phyloP scores from a whole-genome alignment of 2,888 invertebrate genomes.

The Dicranocentrus wangi region DNA sequence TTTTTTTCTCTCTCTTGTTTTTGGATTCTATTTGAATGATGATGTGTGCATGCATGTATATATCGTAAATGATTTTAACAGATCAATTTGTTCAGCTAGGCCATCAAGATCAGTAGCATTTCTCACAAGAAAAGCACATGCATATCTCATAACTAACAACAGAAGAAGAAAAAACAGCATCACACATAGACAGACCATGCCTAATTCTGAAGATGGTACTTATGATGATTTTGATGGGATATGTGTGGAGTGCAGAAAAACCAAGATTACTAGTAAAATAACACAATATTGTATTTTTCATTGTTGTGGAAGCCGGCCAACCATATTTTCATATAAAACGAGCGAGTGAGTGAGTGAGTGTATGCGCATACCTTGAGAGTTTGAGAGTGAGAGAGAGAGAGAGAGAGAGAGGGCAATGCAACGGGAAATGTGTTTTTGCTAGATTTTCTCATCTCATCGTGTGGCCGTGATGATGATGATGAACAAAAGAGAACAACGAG shows the following conservation, averaged over 20 bases:
- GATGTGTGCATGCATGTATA: not conserved
- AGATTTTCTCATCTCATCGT: not conserved
- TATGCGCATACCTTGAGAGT: not conserved
- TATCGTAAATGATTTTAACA: conserved; percentile 23
- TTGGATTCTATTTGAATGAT: conserved; percentile 6
- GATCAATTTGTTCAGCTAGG: conserved; percentile 57
- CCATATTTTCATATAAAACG: conserved; percentile 13
- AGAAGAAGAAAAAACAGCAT: too few species aligned
- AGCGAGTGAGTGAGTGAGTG: not conserved
- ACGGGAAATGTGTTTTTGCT: conserved; percentile 54
- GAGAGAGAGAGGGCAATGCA: conserved; percentile 49
- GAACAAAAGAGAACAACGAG: conserved; percentile 1
- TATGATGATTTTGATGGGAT: too few species aligned
- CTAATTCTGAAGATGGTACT: too few species aligned
- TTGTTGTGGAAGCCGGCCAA: conserved; percentile 32
- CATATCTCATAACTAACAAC: too few species aligned
- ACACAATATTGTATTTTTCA: conserved; percentile 2
- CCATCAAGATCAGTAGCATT: conserved; percentile 11
- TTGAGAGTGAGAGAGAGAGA: not conserved
- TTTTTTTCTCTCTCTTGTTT: not conserved
- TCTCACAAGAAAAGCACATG: not conserved
- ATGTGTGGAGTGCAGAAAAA: too few species aligned
- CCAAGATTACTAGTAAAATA: too few species aligned
- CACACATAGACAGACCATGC: too few species aligned
- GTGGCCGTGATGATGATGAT: not conserved